Evolutionary conservation across 2,797 vertebrate species (phyloP).

Genomic region (Chiloscyllium punctatum): DNA sequence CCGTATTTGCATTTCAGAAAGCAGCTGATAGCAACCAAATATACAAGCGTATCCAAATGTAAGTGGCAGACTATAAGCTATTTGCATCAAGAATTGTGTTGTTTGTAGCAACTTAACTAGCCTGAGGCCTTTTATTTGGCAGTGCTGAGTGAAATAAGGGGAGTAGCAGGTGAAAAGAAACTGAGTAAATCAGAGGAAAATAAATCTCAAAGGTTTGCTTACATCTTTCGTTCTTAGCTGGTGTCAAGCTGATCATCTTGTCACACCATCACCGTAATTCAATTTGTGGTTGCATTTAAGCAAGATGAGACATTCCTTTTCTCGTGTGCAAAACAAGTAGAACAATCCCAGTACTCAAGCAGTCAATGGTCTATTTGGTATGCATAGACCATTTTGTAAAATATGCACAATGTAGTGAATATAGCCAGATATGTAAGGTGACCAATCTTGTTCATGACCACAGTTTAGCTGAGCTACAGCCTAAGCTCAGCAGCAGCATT

Average conservation of each 20-base stretch:
- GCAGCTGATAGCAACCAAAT: background rate
- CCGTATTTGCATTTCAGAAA: background rate
- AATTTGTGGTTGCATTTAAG: background rate
- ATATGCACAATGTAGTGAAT: background rate
- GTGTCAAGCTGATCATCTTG: background rate
- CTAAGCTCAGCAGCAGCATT: background rate
- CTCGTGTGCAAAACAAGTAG: background rate
- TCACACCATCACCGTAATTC: background rate
- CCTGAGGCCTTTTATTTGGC: background rate
- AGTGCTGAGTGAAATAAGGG: background rate
- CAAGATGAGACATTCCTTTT: background rate
- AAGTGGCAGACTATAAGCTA: background rate
- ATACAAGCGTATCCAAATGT: too few relatives aligned
- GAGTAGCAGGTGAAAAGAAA: background rate
- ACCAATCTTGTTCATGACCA: background rate
- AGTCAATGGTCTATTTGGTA: background rate
- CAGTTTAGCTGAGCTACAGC: too few relatives aligned
- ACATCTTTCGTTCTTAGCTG: background rate
- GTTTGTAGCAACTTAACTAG: background rate
- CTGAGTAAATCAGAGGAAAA: background rate
- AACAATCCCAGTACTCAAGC: background rate
- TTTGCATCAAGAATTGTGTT: slow-evolving; percentile 7
- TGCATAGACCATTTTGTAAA: background rate
- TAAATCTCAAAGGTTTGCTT: background rate
- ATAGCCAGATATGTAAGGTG: background rate